Base-by-base conservation (phyloP, 2,888 invertebrate genomes). In the Dryomyza anilis region DNA sequence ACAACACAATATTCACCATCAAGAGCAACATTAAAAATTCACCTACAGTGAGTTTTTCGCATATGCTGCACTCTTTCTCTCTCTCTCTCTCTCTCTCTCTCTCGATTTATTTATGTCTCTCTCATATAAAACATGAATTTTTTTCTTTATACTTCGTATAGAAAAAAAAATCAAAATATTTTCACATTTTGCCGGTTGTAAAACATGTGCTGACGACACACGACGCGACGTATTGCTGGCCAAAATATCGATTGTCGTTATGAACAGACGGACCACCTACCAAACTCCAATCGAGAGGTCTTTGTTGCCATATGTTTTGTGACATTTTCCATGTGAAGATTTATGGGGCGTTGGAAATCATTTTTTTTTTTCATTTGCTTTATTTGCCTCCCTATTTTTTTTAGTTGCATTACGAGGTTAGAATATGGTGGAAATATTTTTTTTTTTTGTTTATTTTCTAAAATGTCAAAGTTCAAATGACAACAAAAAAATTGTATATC, bases 121-220 rank as follows among this genome's bases (percentile, higher is more conserved):
- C 39, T 39, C 39, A 33, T 33, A 33, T 33, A 33, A 33, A 8
- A 33, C 12, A 33, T 12, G 12, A 6, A 39, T 39, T 39, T n/a
- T 7, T 39, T 7, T n/a, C 14, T 7, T 39, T n/a, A 12, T 33
- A 12, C 33, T 12, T 33, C 33, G 39, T 39, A 14, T 7, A n/a
- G 39, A 3, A 23, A 23, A 14, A 16, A 55, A 53, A 55, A 55
- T 55, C 30, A 55, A 55, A 55, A 55, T 36, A 55, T 55, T 55
- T 55, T 55, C 27, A 23, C 36, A 33, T 55, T 55, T 55, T 23
- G 55, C 55, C 55, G 55, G 55, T 36, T 33, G 16, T 14, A 12
- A 14, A 55, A 55, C 55, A 55, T 55, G 36, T 55, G 55, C 23
- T 23, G 50, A 25, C 21, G 48, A 48, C 48, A 25, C 8, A 14